phyloP scores from a whole-genome alignment of 2,888 invertebrate species.

The Candidula unifasciata region DNA sequence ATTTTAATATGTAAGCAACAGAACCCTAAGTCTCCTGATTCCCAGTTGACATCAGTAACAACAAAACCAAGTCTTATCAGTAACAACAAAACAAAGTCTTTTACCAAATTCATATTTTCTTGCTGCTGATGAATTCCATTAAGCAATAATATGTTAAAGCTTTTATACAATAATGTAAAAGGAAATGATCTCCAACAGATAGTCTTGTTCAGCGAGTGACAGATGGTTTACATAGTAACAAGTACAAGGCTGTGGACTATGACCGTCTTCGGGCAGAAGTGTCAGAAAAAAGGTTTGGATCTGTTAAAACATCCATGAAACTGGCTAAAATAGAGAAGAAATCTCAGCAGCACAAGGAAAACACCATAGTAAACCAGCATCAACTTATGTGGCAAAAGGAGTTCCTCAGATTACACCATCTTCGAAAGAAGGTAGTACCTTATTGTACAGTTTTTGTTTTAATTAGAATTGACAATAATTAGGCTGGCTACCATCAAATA shows the following conservation, averaged over 20 bases:
- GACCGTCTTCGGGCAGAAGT: slow-evolving; percentile 67
- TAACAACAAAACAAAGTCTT: too few species aligned
- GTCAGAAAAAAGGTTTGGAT: slow-evolving; percentile 70
- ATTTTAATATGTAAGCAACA: too few species aligned
- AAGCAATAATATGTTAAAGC: neutral
- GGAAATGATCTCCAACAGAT: slow-evolving; percentile 54
- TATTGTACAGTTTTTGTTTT: neutral
- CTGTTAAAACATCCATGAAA: slow-evolving; percentile 70
- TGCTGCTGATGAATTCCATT: neutral
- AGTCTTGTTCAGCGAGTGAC: slow-evolving; percentile 63
- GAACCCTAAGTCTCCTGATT: too few species aligned
- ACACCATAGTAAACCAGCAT: slow-evolving; percentile 74
- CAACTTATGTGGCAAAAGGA: slow-evolving; percentile 76
- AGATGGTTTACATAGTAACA: slow-evolving; percentile 72
- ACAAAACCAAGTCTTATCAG: too few species aligned
- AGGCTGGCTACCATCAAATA: too few species aligned
- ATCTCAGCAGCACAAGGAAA: slow-evolving; percentile 73
- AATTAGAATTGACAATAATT: neutral
- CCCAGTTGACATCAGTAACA: too few species aligned
- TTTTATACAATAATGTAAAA: neutral
- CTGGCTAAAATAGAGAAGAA: slow-evolving; percentile 74
- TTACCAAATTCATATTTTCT: too few species aligned
- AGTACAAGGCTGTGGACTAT: slow-evolving; percentile 73
- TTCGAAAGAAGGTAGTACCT: slow-evolving; percentile 60
- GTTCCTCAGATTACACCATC: slow-evolving; percentile 68